Conservation (phyloP, 2,797 vertebrate species). For the Fundulus diaphanus region DNA sequence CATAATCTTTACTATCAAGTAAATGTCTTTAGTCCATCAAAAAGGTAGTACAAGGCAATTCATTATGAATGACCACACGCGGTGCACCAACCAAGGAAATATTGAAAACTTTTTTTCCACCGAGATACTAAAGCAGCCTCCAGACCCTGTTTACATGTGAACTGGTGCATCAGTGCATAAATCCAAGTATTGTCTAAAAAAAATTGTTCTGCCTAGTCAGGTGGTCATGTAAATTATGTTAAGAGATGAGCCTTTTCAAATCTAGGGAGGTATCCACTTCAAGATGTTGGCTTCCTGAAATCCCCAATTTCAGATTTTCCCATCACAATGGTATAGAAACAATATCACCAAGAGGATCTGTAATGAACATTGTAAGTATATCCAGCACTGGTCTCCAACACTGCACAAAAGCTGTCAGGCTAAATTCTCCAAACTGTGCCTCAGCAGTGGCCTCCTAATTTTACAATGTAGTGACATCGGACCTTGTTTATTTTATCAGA, state of each 20-base stretch:
- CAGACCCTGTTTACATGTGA: conserved; percentile 59
- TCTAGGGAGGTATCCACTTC: conserved; percentile 80
- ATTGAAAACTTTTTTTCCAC: conserved; percentile 62
- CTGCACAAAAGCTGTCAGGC: background rate
- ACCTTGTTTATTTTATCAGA: background rate
- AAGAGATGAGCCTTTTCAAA: conserved; percentile 68
- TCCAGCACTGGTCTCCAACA: conserved; percentile 44
- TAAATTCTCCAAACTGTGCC: background rate
- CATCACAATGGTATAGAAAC: conserved; percentile 54
- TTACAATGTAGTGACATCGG: conserved; percentile 3
- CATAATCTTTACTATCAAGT: conserved; percentile 54
- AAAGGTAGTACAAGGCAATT: conserved; percentile 70
- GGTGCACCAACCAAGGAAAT: conserved; percentile 57
- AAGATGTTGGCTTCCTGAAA: conserved; percentile 62
- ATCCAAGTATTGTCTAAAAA: conserved; percentile 65
- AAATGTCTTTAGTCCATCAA: conserved; percentile 63
- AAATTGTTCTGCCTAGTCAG: conserved; percentile 51
- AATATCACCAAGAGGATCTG: conserved; percentile 46
- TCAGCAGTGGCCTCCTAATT: background rate
- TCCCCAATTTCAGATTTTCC: conserved; percentile 47
- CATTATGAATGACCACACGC: conserved; percentile 72
- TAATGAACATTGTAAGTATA: conserved; percentile 29
- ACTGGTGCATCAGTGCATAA: conserved; percentile 59
- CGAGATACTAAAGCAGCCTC: conserved; percentile 63
- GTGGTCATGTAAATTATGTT: conserved; percentile 22